Conservation (phyloP, 2,113 vertebrate species). For the Chloebia gouldiae region DNA sequence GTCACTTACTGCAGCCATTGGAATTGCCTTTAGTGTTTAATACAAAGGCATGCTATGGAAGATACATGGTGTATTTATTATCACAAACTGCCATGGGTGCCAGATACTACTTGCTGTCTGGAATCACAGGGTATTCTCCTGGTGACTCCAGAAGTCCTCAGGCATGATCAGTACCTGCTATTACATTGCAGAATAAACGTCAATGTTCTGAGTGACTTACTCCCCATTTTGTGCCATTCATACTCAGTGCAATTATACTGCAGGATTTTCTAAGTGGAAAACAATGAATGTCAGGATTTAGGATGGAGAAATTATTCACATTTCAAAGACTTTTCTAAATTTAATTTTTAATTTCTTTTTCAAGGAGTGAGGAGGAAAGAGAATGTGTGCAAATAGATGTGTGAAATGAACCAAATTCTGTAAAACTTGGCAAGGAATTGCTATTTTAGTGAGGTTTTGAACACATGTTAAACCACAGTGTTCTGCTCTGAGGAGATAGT, state of each 20-base stretch:
- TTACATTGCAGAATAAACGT: not conserved
- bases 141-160: not conserved
- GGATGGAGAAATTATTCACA: not conserved
- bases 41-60: not conserved
- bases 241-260: not conserved
- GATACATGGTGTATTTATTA: not conserved
- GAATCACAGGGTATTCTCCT: not conserved
- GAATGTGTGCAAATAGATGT: not conserved
- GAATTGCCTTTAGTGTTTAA: not conserved
- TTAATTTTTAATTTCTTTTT: not conserved
- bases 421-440: not conserved
- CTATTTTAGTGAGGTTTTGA: not conserved
- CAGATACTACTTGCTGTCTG: not conserved
- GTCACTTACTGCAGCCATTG: not conserved
- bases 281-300: not conserved
- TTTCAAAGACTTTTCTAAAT: not conserved
- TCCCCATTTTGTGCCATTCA: not conserved
- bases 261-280: not conserved
- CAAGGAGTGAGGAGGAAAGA: not conserved
- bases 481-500: not conserved
- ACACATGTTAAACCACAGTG: not conserved
- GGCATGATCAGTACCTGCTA: not conserved
- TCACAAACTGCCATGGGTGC: not conserved
- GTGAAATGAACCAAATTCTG: not conserved
- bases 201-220: not conserved